Conservation (phyloP, 2,113 vertebrate genomes). For the Oryzias curvinotus region DNA sequence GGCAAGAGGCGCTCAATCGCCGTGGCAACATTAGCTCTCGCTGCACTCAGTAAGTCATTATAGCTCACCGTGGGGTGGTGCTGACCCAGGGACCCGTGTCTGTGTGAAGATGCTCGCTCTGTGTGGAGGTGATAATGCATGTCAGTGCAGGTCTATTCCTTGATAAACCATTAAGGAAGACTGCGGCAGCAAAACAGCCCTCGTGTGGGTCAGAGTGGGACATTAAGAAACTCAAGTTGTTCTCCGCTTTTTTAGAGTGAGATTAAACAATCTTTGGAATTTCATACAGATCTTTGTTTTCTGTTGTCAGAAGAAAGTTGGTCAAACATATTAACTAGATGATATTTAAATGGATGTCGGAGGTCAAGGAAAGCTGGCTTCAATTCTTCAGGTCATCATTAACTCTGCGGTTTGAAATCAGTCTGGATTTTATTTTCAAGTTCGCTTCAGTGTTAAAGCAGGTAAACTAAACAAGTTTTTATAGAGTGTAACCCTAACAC, state of each 20-base stretch:
- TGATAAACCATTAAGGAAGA: constrained; percentile 51
- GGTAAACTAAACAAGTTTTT: too few relatives aligned
- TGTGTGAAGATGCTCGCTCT: constrained; percentile 30
- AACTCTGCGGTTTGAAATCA: too few relatives aligned
- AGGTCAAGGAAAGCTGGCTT: too few relatives aligned
- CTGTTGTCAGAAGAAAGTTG: too few relatives aligned
- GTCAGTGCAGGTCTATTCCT: constrained; percentile 30
- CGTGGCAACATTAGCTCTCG: constrained; percentile 46
- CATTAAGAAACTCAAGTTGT: constrained; percentile 31
- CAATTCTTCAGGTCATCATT: too few relatives aligned
- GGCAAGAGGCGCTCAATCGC: constrained; percentile 45
- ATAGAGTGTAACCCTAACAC: too few relatives aligned
- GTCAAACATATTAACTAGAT: too few relatives aligned
- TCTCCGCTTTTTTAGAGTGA: constrained; percentile 2
- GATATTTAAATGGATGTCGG: too few relatives aligned
- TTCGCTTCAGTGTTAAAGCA: too few relatives aligned
- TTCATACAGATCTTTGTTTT: too few relatives aligned
- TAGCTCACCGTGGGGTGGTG: constrained; percentile 60
- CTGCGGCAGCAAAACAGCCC: constrained; percentile 31
- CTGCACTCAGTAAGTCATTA: constrained; percentile 60
- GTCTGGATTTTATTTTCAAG: too few relatives aligned
- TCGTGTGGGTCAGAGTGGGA: constrained; percentile 31
- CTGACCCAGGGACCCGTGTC: constrained; percentile 42
- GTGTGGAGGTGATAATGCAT: constrained; percentile 34
- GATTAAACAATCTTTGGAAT: not conserved